Evolutionary conservation across 1,140 invertebrate genomes (phyloP), one percentile per base, ranked within the genome.

Genomic region (Scaptomyza montana): DNA sequence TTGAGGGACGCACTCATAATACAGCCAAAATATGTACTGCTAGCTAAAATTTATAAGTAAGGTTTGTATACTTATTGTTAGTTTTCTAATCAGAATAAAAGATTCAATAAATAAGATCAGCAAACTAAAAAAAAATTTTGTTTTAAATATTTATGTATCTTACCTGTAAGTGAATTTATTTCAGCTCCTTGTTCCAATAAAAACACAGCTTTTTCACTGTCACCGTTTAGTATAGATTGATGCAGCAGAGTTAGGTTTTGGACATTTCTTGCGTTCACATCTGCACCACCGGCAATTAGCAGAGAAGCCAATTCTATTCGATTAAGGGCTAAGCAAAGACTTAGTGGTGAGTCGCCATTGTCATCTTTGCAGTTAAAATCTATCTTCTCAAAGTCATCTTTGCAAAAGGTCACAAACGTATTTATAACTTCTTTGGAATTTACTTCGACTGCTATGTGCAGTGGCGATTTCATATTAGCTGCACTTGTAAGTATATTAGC

Each of bases 171-270:
- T 2, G 95, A 94, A 78, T 97, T 95, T 89, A 98, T 95, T 92
- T 98, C 97, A 19, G 97, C 97, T 3, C 97, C 96, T 90, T 98
- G 95, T 78, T 98, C 95, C n/a, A 99, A 92, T 28, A 99, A 92
- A 92, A 98, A 98, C 45, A 98, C 93, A 0, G 97, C 96, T 5
- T 95, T 97, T 25, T 94, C 93, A 0, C 95, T 94, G 90, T 98
- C 96, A 73, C 96, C 95, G 76, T 96, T 96, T 8, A 97, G 91
- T 61, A 99, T 97, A 0, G 97, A 95, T 91, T 97, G 96, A 92
- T 98, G 97, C 12, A 99, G 90, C 1, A 98, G 92, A 0, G 96
- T 97, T 61, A 96, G 93, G 3, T 97, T 96, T 54, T 95, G 95
- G 1, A 95, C 94, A 90, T 97, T 97, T 41, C 94, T 93, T 1